Evolutionary conservation across 2,113 vertebrate genomes (phyloP), one percentile per base, ranked within the genome.

Genomic region (Panthera tigris): DNA sequence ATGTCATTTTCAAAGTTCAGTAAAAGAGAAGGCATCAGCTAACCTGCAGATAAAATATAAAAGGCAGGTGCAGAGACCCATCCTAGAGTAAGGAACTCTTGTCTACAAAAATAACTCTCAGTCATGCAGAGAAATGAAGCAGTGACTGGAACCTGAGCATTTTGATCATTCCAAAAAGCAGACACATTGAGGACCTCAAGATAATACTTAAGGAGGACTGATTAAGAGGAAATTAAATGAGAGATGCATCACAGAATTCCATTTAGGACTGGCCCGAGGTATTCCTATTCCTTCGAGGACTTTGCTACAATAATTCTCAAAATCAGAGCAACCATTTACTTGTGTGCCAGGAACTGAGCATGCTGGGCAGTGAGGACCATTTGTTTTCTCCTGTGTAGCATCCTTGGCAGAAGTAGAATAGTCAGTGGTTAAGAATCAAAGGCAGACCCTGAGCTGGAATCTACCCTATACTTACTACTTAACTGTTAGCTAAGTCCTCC

Each of bases 1-100:
- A 27, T 33, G 68, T 95, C 96, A 36, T 86, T 96, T 97, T 85
- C 84, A 89, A 90, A 83, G 39, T 68, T 87, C 31, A 88, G 41
- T 76, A 73, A 69, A 55, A 94, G 88, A 96, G 61, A 1, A 1
- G 25, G 16, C 82, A 76, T 41, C 83, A 15, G 23, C 61, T 12
- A 0, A 39, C 48, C 36, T 83, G 73, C 16, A 88, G 83, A 57
- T 57, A 65, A 66, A 68, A 63, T 8, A n/a, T 18, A 52, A 89
- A 96, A 79, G 83, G 85, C 48, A 80, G 90, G 18, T 25, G 19
- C 57, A 65, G 41, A 97, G 65, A 80, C 45, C n/a, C n/a, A 2
- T n/a, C 27, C 52, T 18, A 23, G 13, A 89, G 63, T 33, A 14
- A 61, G 55, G 74, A 83, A 33, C 66, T 36, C 85, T 55, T 21